phyloP scores from a whole-genome alignment of 2,797 vertebrate species.

The Bufotes viridis region DNA sequence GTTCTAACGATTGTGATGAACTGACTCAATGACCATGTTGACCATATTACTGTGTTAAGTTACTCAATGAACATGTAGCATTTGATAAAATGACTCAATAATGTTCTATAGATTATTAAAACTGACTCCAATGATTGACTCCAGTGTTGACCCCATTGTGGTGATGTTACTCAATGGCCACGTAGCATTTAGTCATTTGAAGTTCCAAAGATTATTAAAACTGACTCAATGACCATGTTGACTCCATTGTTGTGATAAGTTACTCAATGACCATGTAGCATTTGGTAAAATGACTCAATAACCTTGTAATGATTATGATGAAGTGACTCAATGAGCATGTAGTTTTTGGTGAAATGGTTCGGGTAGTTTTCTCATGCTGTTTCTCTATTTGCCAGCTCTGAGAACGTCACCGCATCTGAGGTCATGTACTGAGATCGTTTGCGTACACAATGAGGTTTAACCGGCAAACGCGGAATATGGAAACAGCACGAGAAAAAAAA shows the following conservation, averaged over 20 bases:
- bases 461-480: slow-evolving; percentile 73
- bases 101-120: not conserved
- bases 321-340: slow-evolving; percentile 54
- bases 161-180: not conserved
- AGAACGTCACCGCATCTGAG: slow-evolving; percentile 71
- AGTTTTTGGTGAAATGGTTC: slow-evolving; percentile 65
- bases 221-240: not conserved
- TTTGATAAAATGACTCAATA: too few relatives aligned
- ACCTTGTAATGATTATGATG: slow-evolving; percentile 9
- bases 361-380: slow-evolving; percentile 72
- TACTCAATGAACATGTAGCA: too few relatives aligned
- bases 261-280: not conserved
- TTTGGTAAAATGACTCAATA: not conserved
- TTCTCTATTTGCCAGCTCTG: slow-evolving; percentile 76
- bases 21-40: not conserved
- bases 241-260: not conserved
- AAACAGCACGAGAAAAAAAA: slow-evolving; percentile 77
- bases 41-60: not conserved
- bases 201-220: not conserved
- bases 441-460: slow-evolving; percentile 73
- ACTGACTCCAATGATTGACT: not conserved
- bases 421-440: slow-evolving; percentile 73
- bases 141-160: not conserved
- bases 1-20: not conserved
- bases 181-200: not conserved